phyloP scores from a whole-genome alignment of 1,140 invertebrate species.

The Cotesia glomerata region DNA sequence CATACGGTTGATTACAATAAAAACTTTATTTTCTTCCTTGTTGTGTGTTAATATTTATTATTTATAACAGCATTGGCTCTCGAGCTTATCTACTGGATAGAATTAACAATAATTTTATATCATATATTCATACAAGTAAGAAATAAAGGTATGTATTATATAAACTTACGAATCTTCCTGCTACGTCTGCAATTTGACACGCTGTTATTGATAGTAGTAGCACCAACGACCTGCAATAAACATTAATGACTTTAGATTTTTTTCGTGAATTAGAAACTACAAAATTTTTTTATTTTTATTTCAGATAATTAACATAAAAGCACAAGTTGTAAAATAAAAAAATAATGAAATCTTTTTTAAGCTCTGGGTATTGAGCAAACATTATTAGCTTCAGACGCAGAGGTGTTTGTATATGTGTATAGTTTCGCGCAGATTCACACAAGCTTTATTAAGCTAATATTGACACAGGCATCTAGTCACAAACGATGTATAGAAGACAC shows the following conservation, averaged over 20 bases:
- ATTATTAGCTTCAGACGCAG: not conserved
- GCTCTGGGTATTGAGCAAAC: not conserved
- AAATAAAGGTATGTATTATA: not conserved
- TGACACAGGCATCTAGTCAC: not conserved
- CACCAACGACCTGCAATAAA: constrained; percentile 60
- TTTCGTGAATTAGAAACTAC: too few relatives aligned
- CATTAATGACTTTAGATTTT: not conserved
- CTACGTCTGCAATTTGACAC: constrained; percentile 45
- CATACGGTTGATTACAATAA: not conserved
- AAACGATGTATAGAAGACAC: too few relatives aligned
- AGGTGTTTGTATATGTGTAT: not conserved
- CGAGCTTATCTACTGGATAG: not conserved
- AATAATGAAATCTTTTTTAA: not conserved
- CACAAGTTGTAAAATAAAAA: not conserved
- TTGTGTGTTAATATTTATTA: not conserved
- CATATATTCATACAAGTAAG: not conserved
- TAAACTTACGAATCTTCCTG: constrained; percentile 58
- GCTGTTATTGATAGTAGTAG: constrained; percentile 56
- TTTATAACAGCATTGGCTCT: not conserved
- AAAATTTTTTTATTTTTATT: not conserved
- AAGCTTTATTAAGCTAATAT: not conserved
- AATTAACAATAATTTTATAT: not conserved
- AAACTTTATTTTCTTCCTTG: not conserved
- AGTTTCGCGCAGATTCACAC: not conserved
- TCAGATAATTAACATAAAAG: not conserved